Conservation (phyloP, 2,888 invertebrate genomes). For the Sclerodermus sp. region DNA sequence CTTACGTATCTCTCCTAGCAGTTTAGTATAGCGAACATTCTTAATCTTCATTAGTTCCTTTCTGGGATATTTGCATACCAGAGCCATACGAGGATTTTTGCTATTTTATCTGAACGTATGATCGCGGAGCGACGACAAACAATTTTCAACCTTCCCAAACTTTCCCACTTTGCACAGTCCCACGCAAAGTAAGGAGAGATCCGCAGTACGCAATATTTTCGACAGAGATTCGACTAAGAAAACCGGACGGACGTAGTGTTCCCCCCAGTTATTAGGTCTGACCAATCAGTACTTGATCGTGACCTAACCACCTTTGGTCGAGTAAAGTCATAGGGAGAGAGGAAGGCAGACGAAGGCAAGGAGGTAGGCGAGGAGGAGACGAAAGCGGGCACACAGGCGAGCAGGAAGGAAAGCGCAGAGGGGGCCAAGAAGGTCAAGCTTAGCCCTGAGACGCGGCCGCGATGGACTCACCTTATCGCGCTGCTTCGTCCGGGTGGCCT, state of each 20-base stretch:
- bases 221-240: too few species aligned
- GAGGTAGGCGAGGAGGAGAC: constrained; percentile 20
- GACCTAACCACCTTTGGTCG: constrained; percentile 42
- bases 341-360: constrained; percentile 23
- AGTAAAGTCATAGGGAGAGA: constrained; percentile 3
- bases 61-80: constrained; percentile 54
- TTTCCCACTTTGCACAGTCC: too few species aligned
- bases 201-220: too few species aligned
- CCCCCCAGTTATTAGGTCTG: constrained; percentile 50
- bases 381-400: constrained; percentile 10
- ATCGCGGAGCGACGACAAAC: too few species aligned
- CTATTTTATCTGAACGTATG: constrained; percentile 49
- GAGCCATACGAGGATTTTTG: constrained; percentile 11
- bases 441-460: constrained; percentile 42
- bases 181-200: too few species aligned
- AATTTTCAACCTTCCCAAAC: too few species aligned
- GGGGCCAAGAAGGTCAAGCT: constrained; percentile 47
- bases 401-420: constrained; percentile 17
- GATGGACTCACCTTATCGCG: constrained; percentile 51
- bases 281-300: constrained; percentile 50
- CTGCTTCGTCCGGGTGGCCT: constrained; percentile 56
- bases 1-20: too few species aligned
- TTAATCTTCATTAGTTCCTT: constrained; percentile 56
- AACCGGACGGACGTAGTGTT: too few species aligned
- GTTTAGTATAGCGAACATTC: constrained; percentile 33